These are phyloP conservation scores for Coelogynopora nodosa DNA, from an alignment of 2,888 invertebrate genomes.

Conservation along the genomic window DNA sequence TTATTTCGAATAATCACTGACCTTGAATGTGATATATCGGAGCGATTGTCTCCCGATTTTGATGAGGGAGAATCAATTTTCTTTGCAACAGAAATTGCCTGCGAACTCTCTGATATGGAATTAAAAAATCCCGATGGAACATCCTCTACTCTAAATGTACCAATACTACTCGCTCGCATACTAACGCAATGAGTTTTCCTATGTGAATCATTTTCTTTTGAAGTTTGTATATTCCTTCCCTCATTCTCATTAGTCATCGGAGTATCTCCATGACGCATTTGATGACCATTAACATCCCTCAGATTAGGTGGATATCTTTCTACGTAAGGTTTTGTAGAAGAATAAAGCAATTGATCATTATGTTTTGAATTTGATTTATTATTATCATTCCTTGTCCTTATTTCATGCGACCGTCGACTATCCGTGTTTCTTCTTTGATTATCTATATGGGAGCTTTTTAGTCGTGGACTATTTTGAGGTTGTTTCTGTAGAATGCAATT, in stretches of 20 bases:
- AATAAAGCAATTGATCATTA: background rate
- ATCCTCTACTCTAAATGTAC: background rate
- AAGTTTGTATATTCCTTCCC: too few relatives aligned
- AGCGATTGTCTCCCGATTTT: background rate
- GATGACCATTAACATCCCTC: background rate
- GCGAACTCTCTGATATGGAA: background rate
- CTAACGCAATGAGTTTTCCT: too few relatives aligned
- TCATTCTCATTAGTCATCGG: too few relatives aligned
- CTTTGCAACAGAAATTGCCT: background rate
- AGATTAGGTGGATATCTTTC: background rate
- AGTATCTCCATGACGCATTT: background rate
- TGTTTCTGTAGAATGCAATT: background rate
- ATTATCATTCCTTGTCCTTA: too few relatives aligned
- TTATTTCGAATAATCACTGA: background rate
- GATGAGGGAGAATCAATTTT: background rate
- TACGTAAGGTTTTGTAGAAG: background rate
- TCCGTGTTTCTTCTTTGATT: too few relatives aligned
- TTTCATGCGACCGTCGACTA: too few relatives aligned
- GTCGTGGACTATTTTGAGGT: background rate
- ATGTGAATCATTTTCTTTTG: too few relatives aligned
- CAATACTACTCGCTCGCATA: background rate
- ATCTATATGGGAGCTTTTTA: background rate
- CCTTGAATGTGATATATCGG: background rate
- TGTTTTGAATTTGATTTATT: background rate
- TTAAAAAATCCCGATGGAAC: slow-evolving; percentile 16